Evolutionary conservation across 2,888 invertebrate genomes (phyloP).

Genomic region (Heliconius erato): DNA sequence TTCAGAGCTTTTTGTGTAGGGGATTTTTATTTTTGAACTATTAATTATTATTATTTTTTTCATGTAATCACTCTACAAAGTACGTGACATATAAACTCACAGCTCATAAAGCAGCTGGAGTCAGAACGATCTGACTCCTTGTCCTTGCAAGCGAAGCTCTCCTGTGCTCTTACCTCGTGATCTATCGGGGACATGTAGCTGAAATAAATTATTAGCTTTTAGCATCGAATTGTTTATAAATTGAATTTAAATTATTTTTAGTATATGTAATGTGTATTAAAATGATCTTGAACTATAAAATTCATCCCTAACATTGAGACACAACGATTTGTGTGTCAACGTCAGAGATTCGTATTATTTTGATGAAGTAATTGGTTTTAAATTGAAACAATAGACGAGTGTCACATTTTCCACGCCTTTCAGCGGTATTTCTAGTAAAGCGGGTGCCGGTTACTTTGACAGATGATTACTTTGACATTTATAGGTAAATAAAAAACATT

Average conservation of each 20-base stretch:
- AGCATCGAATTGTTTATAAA: background rate
- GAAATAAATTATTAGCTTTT: constrained; percentile 52
- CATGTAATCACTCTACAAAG: constrained; percentile 36
- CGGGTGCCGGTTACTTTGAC: too few relatives aligned
- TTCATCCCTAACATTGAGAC: too few relatives aligned
- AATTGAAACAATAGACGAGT: too few relatives aligned
- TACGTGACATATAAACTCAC: constrained; percentile 68
- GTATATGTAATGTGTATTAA: background rate
- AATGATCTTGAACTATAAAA: background rate
- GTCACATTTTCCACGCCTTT: too few relatives aligned
- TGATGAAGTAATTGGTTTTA: too few relatives aligned
- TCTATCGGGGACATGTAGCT: constrained; percentile 82
- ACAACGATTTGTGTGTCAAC: too few relatives aligned
- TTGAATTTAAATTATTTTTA: background rate
- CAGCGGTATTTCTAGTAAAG: too few relatives aligned
- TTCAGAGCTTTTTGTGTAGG: too few relatives aligned
- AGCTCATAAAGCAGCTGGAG: constrained; percentile 84
- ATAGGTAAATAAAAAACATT: too few relatives aligned
- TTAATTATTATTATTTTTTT: too few relatives aligned
- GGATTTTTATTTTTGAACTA: too few relatives aligned
- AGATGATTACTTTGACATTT: background rate
- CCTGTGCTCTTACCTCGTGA: constrained; percentile 79
- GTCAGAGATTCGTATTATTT: too few relatives aligned
- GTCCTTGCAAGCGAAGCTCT: constrained; percentile 73
- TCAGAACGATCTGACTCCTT: constrained; percentile 79